phyloP scores from a whole-genome alignment of 2,888 invertebrate species.

The Lithosia quadra region DNA sequence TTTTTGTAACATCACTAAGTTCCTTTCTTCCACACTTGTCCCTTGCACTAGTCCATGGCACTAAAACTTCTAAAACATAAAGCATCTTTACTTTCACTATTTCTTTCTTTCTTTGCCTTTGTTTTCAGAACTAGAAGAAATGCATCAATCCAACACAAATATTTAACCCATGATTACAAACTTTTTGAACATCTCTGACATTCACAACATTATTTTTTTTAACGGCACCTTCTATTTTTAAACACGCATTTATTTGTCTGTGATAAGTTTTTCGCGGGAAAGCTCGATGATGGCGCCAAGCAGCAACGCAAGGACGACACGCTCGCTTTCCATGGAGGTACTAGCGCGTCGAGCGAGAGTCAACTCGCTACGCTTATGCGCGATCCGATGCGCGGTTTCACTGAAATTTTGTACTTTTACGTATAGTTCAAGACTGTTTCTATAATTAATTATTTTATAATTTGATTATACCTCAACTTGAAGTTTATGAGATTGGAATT shows the following conservation, averaged over 20 bases:
- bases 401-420: constrained; percentile 42
- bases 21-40: constrained; percentile 25
- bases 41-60: constrained; percentile 41
- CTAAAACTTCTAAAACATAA: constrained; percentile 34
- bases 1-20: constrained; percentile 22
- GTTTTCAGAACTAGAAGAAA: constrained; percentile 14
- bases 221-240: constrained; percentile 33
- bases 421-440: constrained; percentile 14
- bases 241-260: constrained; percentile 43
- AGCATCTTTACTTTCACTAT: constrained; percentile 40
- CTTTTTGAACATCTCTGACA: constrained; percentile 14
- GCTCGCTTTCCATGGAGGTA: constrained; percentile 70
- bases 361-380: constrained; percentile 71
- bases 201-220: constrained; percentile 15
- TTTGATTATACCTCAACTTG: neutral
- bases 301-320: constrained; percentile 59
- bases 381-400: constrained; percentile 71
- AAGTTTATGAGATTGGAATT: neutral
- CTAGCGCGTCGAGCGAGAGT: constrained; percentile 64
- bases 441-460: constrained; percentile 2
- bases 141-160: constrained; percentile 17
- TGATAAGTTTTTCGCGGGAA: constrained; percentile 79
- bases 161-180: constrained; percentile 34
- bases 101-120: constrained; percentile 14
- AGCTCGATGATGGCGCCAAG: constrained; percentile 54